phyloP scores from a whole-genome alignment of 2,888 invertebrate genomes.

The Noctuana brunneofusca region DNA sequence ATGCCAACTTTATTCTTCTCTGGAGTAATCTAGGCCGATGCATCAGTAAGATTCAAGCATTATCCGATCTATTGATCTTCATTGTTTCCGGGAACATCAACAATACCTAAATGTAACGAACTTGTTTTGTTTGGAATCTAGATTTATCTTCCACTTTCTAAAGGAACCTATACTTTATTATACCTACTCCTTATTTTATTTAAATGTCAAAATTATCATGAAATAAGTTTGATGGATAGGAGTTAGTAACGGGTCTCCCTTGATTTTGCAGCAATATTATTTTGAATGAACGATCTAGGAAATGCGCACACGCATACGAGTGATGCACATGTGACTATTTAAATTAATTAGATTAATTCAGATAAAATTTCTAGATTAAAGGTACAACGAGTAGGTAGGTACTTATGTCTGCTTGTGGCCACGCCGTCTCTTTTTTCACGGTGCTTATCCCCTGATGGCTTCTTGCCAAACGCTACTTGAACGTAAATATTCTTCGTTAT shows the following conservation, averaged over 20 bases:
- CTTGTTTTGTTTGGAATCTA: neutral
- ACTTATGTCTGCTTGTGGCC: constrained; percentile 18
- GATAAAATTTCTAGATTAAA: no score
- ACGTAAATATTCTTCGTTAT: constrained; percentile 39
- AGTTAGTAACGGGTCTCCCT: no score
- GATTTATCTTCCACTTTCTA: no score
- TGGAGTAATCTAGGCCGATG: constrained; percentile 74
- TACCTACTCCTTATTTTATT: no score
- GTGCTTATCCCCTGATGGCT: constrained; percentile 35
- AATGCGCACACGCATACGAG: no score
- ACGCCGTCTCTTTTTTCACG: constrained; percentile 34
- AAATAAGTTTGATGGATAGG: no score
- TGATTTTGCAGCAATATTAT: no score
- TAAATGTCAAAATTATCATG: no score
- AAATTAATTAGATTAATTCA: no score
- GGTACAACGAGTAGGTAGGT: neutral
- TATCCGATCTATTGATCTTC: constrained; percentile 36
- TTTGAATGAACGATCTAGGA: no score
- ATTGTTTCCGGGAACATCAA: constrained; percentile 25
- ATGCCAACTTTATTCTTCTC: constrained; percentile 79
- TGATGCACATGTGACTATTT: no score
- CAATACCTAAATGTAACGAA: neutral
- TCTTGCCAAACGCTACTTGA: constrained; percentile 45
- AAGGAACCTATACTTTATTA: no score
- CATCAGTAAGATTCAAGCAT: constrained; percentile 46